phyloP scores from a whole-genome alignment of 2,888 invertebrate species.

The Caenorhabditis plicata region DNA sequence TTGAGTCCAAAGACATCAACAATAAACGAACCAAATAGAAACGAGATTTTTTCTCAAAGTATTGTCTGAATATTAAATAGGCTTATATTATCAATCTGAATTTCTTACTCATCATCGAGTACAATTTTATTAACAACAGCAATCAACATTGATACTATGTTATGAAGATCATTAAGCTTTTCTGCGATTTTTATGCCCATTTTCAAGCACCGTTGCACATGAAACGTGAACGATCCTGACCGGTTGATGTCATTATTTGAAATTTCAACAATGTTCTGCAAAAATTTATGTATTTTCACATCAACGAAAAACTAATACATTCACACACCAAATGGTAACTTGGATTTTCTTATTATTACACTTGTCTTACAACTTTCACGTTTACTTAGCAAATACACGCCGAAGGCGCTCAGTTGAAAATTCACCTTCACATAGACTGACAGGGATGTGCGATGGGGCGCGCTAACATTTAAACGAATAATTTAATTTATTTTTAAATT shows the following conservation, averaged over 20 bases:
- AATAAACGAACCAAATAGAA: background rate
- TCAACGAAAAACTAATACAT: no score
- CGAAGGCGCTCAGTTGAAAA: no score
- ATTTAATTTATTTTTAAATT: no score
- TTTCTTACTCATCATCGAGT: conserved; percentile 36
- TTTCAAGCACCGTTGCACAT: conserved; percentile 29
- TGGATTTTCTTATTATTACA: no score
- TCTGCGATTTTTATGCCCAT: conserved; percentile 16
- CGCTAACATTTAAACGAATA: no score
- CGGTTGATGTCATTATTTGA: conserved; percentile 35
- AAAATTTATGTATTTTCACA: conserved; percentile 8
- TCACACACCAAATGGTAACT: background rate
- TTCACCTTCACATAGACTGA: no score
- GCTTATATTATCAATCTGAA: no score
- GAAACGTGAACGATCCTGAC: conserved; percentile 34
- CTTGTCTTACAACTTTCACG: no score
- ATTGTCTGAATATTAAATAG: conserved; percentile 1
- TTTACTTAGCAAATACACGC: no score
- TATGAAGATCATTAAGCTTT: conserved; percentile 24
- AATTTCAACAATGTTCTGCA: conserved; percentile 38
- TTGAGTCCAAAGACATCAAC: background rate
- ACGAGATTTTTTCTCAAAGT: background rate
- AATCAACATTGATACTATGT: conserved; percentile 19
- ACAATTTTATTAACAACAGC: conserved; percentile 16
- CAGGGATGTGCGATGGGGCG: no score